Percentiles rank a stretch among this genome's conserved stretches.
phyloP scores from a whole-genome alignment of 2,113 vertebrate genomes.

The Urocitellus parryii region DNA sequence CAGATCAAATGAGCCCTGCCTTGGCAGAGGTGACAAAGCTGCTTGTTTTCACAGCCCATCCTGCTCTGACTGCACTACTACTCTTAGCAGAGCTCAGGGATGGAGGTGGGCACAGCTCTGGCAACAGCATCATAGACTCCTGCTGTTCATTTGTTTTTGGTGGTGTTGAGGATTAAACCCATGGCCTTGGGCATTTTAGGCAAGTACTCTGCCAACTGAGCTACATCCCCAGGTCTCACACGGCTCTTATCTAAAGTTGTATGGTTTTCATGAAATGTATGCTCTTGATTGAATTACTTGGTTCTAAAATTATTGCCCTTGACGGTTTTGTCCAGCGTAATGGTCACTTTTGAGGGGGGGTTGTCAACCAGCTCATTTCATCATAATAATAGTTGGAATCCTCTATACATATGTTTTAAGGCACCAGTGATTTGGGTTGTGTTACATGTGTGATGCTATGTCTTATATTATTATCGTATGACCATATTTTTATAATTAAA shows the following conservation, averaged over 20 bases:
- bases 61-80: not conserved
- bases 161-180: too few species aligned
- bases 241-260: not conserved
- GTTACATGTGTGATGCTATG: not conserved
- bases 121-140: not conserved
- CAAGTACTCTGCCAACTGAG: too few species aligned
- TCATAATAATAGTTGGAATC: not conserved
- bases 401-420: not conserved
- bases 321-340: constrained; percentile 23
- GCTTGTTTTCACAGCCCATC: not conserved
- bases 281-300: not conserved
- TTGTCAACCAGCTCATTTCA: not conserved
- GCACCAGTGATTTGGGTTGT: not conserved
- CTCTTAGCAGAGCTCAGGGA: not conserved
- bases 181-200: too few species aligned
- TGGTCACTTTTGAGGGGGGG: not conserved
- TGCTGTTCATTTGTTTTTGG: too few species aligned
- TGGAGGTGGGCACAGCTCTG: not conserved
- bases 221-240: too few species aligned
- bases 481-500: constrained; percentile 16
- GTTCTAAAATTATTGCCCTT: not conserved
- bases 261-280: not conserved
- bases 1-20: not conserved
- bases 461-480: not conserved
- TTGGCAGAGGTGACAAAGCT: not conserved